Conservation (phyloP, 2,888 invertebrate genomes). For the Chrysolina haemoptera region DNA sequence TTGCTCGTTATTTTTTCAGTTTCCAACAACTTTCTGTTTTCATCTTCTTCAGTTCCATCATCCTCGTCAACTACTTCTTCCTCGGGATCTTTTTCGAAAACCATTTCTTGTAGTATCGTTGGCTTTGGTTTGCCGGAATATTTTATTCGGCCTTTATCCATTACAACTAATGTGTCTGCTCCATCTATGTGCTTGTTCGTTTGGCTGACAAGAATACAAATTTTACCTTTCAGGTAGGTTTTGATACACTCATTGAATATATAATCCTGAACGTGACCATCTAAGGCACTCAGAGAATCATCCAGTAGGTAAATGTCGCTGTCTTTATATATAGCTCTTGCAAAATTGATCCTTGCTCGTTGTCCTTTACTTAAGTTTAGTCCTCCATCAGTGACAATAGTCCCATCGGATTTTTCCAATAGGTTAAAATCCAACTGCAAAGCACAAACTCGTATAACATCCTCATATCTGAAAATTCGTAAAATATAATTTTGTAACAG, state of each 20-base stretch:
- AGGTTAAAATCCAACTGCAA: conserved; percentile 80
- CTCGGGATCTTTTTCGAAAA: conserved; percentile 43
- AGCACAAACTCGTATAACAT: conserved; percentile 76
- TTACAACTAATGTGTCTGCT: conserved; percentile 56
- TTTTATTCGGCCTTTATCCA: conserved; percentile 70
- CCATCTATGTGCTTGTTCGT: conserved; percentile 77
- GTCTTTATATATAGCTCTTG: conserved; percentile 86
- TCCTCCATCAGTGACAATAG: conserved; percentile 84
- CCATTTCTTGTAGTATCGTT: conserved; percentile 78
- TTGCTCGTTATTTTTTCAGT: conserved; percentile 35
- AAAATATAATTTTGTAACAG: background rate
- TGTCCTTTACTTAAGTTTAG: conserved; percentile 84
- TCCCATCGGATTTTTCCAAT: conserved; percentile 84
- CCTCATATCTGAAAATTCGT: conserved; percentile 48
- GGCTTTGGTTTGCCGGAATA: conserved; percentile 78
- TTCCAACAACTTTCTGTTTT: conserved; percentile 44
- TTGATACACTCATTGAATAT: conserved; percentile 85
- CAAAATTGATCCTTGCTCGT: conserved; percentile 88
- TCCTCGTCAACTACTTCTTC: conserved; percentile 63
- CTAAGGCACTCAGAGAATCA: conserved; percentile 90
- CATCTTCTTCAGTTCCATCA: conserved; percentile 50
- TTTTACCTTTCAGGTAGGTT: conserved; percentile 75
- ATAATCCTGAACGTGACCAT: conserved; percentile 87
- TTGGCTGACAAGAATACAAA: conserved; percentile 82
- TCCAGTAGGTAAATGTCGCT: conserved; percentile 89